Base-by-base conservation (phyloP, 2,888 invertebrate species). In the Scaptomyza flava region DNA sequence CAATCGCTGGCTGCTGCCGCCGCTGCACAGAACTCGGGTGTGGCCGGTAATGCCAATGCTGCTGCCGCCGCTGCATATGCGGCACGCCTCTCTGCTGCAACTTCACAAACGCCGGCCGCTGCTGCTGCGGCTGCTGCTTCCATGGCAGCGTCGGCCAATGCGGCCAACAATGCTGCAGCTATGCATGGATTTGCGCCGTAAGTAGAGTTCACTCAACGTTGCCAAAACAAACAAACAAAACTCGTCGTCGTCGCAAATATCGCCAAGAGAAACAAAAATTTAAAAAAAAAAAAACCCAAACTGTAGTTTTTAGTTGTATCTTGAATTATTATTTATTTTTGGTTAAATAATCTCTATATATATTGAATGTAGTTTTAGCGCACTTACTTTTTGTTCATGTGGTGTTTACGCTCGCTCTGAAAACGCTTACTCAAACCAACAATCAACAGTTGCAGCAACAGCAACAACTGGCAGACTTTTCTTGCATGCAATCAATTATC, bases 121-220 rank as follows among this genome's bases (percentile, higher is more conserved):
- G 84, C 87, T 77, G 89, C 91, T 77, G 91, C 91, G 75, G 91
- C 91, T 81, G 90, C 96, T 90, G 96, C 96, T 82, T 93, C 96
- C 87, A 91, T 91, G 85, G 91, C 92, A 68, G 92, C 91, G 77
- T 90, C 91, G 93, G 96, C 91, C 71, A 91, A 90, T 84, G 96
- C 96, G 87, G 96, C 91, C 83, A 96, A 96, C 86, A 96, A 95
- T 80, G 95, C 96, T 87, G 95, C 95, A 91, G 95, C 96, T 92
- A 93, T 96, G 93, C 97, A 96, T 94, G 96, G 97, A 91, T 97
- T 97, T 93, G 95, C 97, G 93, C 96, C 96, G 96, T 96, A 95
- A 96, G 96, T 96, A 95, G 92, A 91, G 87, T 48, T 60, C 73
- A 62, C 68, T 65, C 72, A 67, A 63, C 72, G 75, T 74, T 78